A percentile compares a stretch with the other conserved stretches of the same genome.
Evolutionary conservation across 2,797 vertebrate species (phyloP).

Genomic region (Triplophysa bombifrons): DNA sequence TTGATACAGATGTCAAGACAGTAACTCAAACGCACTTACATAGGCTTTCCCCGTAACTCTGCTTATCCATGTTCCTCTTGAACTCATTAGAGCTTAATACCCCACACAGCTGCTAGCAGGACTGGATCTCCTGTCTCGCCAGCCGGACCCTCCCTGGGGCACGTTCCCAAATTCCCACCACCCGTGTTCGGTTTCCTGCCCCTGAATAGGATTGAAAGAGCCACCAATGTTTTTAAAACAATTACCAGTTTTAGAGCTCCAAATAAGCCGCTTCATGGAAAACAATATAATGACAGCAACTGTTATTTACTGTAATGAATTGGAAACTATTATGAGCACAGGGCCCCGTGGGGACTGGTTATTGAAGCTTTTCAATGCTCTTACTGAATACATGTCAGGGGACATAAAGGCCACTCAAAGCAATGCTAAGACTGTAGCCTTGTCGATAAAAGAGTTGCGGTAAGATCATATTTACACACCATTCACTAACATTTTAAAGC

Average conservation of each 20-base stretch:
- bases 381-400: constrained; percentile 74
- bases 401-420: constrained; percentile 73
- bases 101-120: constrained; percentile 37
- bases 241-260: constrained; percentile 65
- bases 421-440: constrained; percentile 72
- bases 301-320: constrained; percentile 78
- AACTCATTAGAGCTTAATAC: constrained; percentile 45
- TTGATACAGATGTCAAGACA: constrained; percentile 15
- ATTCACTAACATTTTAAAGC: constrained; percentile 74
- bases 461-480: constrained; percentile 81
- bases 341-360: constrained; percentile 68
- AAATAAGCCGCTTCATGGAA: constrained; percentile 66
- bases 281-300: constrained; percentile 70
- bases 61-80: constrained; percentile 35
- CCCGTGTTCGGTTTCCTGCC: constrained; percentile 57
- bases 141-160: constrained; percentile 27
- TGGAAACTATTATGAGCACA: constrained; percentile 64
- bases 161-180: constrained; percentile 43
- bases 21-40: constrained; percentile 20
- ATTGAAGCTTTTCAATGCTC: constrained; percentile 71
- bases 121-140: constrained; percentile 31
- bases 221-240: constrained; percentile 65
- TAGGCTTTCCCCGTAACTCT: constrained; percentile 34
- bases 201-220: constrained; percentile 59
- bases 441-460: constrained; percentile 67